phyloP scores from a whole-genome alignment of 2,797 vertebrate genomes.

The Prunella strophiata region DNA sequence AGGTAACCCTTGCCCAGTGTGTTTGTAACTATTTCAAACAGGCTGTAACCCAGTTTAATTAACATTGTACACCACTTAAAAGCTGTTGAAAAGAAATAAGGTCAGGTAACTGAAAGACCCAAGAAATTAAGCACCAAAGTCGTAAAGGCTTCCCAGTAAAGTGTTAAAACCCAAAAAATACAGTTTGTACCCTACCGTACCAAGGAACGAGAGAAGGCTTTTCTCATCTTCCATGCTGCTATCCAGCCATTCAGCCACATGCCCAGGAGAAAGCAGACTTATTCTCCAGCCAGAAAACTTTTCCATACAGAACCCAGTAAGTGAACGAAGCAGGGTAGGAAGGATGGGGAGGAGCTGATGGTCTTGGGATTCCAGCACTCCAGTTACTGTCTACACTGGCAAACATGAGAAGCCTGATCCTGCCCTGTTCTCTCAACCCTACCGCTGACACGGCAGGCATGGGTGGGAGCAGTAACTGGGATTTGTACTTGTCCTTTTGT shows the following conservation, averaged over 20 bases:
- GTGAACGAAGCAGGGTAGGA: conserved; percentile 58
- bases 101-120: background rate
- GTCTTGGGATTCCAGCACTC: conserved; percentile 70
- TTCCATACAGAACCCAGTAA: conserved; percentile 78
- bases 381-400: conserved; percentile 59
- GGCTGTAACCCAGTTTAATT: conserved; percentile 4
- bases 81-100: background rate
- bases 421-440: conserved; percentile 46
- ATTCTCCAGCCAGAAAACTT: conserved; percentile 84
- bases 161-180: background rate
- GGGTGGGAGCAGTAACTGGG: conserved; percentile 29
- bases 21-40: conserved; percentile 13
- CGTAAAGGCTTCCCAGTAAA: conserved; percentile 46
- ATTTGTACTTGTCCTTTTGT: conserved; percentile 61
- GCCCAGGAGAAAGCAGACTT: conserved; percentile 83
- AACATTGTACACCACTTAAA: background rate
- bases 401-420: conserved; percentile 52
- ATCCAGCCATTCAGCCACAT: conserved; percentile 83
- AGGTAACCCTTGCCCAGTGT: background rate
- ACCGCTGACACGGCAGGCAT: conserved; percentile 50
- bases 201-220: conserved; percentile 84
- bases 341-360: conserved; percentile 58
- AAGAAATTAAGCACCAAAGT: conserved; percentile 45
- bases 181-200: conserved; percentile 78
- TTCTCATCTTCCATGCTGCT: conserved; percentile 85